Conservation (phyloP, 2,888 invertebrate genomes). For the Parnassius mnemosyne region DNA sequence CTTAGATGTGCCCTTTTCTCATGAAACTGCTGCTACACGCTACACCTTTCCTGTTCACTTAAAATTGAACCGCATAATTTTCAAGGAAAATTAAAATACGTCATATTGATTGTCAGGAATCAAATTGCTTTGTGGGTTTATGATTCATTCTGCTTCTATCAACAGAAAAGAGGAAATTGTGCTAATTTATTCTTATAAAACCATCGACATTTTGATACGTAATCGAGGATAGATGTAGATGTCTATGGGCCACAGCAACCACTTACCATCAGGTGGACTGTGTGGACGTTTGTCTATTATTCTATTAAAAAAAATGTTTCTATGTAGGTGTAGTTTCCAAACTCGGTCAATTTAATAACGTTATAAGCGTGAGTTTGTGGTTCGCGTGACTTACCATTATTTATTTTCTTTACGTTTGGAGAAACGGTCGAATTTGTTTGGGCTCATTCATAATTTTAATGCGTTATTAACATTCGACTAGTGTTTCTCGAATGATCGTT, state of each 20-base stretch:
- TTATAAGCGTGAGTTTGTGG: conserved; percentile 2
- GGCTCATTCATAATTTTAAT: not conserved
- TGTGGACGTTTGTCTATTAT: no score
- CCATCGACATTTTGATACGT: no score
- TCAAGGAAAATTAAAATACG: conserved; percentile 1
- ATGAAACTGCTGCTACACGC: no score
- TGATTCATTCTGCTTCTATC: not conserved
- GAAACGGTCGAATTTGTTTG: not conserved
- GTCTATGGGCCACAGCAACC: no score
- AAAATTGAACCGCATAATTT: not conserved
- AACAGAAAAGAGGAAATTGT: conserved; percentile 1
- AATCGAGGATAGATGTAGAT: no score
- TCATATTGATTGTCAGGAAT: conserved; percentile 1
- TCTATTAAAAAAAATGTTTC: no score
- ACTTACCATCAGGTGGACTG: no score
- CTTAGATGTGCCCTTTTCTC: no score
- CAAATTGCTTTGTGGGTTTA: not conserved
- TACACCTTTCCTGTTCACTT: not conserved
- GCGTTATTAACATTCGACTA: no score
- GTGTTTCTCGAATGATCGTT: no score
- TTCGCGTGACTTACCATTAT: not conserved
- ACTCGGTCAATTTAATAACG: no score
- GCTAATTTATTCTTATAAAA: not conserved
- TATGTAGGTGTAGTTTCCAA: no score
- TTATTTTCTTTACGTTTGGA: conserved; percentile 1